Percentiles rank a stretch among this genome's conserved stretches.
phyloP scores from a whole-genome alignment of 2,113 vertebrate species.

The Picathartes gymnocephalus region DNA sequence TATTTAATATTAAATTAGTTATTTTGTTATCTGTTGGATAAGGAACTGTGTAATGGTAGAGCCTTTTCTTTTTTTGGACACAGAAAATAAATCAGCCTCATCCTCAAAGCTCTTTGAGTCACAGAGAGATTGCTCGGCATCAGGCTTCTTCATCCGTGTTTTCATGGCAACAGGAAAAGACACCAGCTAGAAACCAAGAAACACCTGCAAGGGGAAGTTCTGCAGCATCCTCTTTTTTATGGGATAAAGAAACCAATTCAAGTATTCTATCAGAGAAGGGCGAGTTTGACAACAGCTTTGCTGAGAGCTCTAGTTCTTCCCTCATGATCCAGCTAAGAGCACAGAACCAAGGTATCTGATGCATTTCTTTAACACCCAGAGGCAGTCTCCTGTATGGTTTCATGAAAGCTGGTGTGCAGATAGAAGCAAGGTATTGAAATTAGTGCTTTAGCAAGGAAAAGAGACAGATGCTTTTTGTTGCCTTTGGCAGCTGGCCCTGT shows the following conservation, averaged over 20 bases:
- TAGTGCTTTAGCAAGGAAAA: not conserved
- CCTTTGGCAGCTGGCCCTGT: not conserved
- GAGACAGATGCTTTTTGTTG: not conserved
- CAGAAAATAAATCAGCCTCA: constrained; percentile 74
- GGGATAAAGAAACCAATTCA: constrained; percentile 72
- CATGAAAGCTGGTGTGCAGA: not conserved
- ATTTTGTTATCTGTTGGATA: not conserved
- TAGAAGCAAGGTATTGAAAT: not conserved
- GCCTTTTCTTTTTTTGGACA: not conserved
- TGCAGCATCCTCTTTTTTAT: constrained; percentile 50
- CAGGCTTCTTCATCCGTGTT: constrained; percentile 89
- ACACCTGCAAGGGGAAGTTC: constrained; percentile 77
- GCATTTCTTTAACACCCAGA: not conserved
- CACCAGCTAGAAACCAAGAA: constrained; percentile 68
- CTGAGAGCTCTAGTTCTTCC: constrained; percentile 53
- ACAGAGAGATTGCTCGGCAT: constrained; percentile 85
- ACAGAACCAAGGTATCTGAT: constrained; percentile 84
- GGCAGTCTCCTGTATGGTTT: not conserved
- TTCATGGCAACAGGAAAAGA: constrained; percentile 86
- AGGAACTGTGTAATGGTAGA: not conserved
- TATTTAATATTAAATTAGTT: not conserved
- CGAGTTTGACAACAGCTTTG: not conserved
- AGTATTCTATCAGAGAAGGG: constrained; percentile 29
- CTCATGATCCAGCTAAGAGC: constrained; percentile 75
- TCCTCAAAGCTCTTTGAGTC: constrained; percentile 67